A percentile compares a stretch with the other conserved stretches of the same genome.
These are phyloP conservation scores for Melanostigma gelatinosum DNA, from an alignment of 2,113 vertebrate genomes.

Conservation along the genomic window DNA sequence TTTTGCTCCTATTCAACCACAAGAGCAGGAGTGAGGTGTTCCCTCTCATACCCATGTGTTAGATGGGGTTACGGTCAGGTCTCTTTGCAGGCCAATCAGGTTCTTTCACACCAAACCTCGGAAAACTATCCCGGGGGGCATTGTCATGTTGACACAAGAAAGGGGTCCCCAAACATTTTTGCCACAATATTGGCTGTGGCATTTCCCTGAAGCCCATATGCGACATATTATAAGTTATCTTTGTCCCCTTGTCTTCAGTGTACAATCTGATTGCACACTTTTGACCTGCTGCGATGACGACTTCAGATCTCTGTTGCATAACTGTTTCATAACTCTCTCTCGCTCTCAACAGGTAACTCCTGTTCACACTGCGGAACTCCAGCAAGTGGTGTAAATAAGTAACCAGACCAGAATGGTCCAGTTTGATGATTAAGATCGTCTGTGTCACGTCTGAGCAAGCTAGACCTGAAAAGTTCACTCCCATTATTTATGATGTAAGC, in stretches of 20 bases:
- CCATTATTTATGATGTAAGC: neutral
- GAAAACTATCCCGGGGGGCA: neutral
- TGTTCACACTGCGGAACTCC: constrained; percentile 7
- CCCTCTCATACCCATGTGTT: neutral
- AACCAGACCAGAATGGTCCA: neutral
- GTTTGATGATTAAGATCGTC: neutral
- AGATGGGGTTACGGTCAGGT: neutral
- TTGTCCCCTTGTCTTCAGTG: neutral
- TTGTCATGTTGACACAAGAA: neutral
- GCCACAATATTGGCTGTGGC: neutral
- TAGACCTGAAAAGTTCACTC: neutral
- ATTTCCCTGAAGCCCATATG: neutral
- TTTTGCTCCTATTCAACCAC: neutral
- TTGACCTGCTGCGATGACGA: neutral
- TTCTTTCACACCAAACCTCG: neutral
- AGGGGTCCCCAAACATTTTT: neutral
- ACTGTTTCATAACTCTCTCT: constrained; percentile 4
- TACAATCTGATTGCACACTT: neutral
- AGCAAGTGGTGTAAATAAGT: constrained; percentile 52
- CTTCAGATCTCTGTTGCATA: neutral
- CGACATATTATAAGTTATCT: neutral
- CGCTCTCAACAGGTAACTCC: constrained; percentile 16
- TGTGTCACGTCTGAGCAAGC: neutral
- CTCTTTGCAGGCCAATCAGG: neutral
- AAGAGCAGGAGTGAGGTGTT: neutral